Percentiles rank a stretch among this genome's conserved stretches.
Conservation (phyloP, 53 echinoderm and acorn worm genomes). For the Patiria pectinifera region DNA sequence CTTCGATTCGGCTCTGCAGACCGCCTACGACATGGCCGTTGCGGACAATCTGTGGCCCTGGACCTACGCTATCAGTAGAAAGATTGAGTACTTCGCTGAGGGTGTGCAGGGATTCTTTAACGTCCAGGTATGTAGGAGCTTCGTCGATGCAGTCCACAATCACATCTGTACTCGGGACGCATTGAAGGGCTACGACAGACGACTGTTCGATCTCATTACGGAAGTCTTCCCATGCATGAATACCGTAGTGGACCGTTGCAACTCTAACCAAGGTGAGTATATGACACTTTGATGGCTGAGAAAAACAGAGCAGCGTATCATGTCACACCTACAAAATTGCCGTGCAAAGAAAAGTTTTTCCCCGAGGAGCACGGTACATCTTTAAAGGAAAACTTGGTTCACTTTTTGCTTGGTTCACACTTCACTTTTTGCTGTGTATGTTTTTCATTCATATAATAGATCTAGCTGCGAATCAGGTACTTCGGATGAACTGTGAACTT, state of each 20-base stretch:
- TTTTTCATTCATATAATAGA: not conserved
- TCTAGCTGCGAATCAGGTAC: conserved; percentile 4
- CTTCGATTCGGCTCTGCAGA: not conserved
- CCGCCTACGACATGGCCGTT: conserved; percentile 8
- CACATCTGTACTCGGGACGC: conserved; percentile 60
- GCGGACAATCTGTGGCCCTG: conserved; percentile 30
- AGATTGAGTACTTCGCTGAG: conserved; percentile 70
- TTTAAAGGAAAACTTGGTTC: no score
- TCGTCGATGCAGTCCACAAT: conserved; percentile 47
- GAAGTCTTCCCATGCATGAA: conserved; percentile 72
- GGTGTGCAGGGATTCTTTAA: conserved; percentile 79
- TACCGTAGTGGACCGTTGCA: conserved; percentile 62
- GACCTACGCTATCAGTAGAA: conserved; percentile 59
- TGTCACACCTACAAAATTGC: no score
- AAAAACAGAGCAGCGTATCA: no score
- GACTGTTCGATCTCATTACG: conserved; percentile 48
- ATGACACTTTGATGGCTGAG: not conserved
- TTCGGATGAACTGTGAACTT: conserved; percentile 16
- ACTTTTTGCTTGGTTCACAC: no score
- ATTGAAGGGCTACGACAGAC: conserved; percentile 56
- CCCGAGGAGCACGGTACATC: no score
- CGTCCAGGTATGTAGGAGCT: conserved; percentile 38
- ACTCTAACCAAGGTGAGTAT: conserved; percentile 45
- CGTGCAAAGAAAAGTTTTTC: no score
- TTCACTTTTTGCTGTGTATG: not conserved